Conservation (phyloP, 2,113 vertebrate genomes). For the Dromas ardeola region DNA sequence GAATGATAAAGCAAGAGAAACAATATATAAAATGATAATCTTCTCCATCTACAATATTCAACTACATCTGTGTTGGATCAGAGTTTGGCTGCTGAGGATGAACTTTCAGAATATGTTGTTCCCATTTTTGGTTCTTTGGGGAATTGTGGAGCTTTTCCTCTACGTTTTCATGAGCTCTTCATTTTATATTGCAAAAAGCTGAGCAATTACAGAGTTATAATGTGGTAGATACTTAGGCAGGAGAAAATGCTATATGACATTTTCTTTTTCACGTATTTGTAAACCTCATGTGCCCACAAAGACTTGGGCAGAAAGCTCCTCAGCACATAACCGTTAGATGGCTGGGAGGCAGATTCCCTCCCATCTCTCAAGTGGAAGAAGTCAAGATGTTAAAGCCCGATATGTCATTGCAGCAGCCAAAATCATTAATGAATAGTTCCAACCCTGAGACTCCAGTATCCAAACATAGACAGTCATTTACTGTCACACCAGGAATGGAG, state of each 20-base stretch:
- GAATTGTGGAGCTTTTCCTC: conserved; percentile 5
- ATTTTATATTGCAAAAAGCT: neutral
- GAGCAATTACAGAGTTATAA: neutral
- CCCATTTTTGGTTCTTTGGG: conserved; percentile 30
- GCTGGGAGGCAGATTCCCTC: neutral
- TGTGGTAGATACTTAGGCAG: neutral
- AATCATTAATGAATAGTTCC: neutral
- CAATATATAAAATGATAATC: neutral
- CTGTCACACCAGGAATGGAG: neutral
- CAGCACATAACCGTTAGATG: neutral
- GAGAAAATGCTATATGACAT: neutral
- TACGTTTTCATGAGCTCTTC: neutral
- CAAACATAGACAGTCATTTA: neutral
- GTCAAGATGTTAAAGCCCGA: neutral
- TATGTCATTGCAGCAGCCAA: neutral
- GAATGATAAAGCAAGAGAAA: conserved; percentile 40
- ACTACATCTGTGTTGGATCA: conserved; percentile 62
- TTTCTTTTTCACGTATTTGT: neutral
- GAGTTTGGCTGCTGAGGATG: conserved; percentile 52
- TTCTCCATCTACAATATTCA: conserved; percentile 4
- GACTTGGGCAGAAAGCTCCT: neutral
- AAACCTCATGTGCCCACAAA: neutral
- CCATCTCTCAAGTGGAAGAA: neutral
- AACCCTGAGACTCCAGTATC: neutral
- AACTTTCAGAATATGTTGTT: conserved; percentile 44